Evolutionary conservation across 1,140 invertebrate species (phyloP), one percentile per base, ranked within the genome.

Genomic region (Pomacea maculata): DNA sequence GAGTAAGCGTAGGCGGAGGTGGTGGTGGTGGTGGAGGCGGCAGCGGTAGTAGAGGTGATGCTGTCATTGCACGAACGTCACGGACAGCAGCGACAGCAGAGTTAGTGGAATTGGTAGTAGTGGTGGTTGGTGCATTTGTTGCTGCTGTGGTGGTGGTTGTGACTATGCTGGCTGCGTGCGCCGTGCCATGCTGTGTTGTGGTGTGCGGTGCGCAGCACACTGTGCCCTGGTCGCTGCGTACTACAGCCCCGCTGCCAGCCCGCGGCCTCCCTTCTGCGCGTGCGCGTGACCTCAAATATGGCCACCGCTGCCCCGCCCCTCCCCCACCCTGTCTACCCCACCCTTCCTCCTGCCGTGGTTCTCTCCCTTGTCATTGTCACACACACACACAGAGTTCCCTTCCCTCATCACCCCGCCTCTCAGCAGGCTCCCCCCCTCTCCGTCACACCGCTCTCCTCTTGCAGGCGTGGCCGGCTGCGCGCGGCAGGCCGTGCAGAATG

Each of bases 111-210:
- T 29, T 78, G 64, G 77, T 67, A 45, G 68, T 80, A 57, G 79
- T 63, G 72, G 79, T 63, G 61, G 79, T 75, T 64, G 79, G 64
- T 76, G 79, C 75, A 80, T 72, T 79, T 72, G 78, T 73, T 67
- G 80, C 68, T 70, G 75, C 54, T 79, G 73, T 75, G 61, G 70
- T 80, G 61, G 61, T 79, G 72, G 68, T 82, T 72, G 75, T 73
- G 76, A 54, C 68, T 70, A 45, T 14, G 11, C 34, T 1, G 34
- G n/a, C 68, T 12, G 68, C 11, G 57, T 61, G 57, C 57, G 57
- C 11, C 57, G 11, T 61, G 57, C 11, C 57, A 61, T 3, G 57
- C 11, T 61, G 57, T 61, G 57, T 61, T 45, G 57, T 17, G 57
- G 57, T 61, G 57, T 61, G 57, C 57, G 11, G 57, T 61, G 57